phyloP scores from a whole-genome alignment of 2,797 vertebrate species.

The Podarcis siculus region DNA sequence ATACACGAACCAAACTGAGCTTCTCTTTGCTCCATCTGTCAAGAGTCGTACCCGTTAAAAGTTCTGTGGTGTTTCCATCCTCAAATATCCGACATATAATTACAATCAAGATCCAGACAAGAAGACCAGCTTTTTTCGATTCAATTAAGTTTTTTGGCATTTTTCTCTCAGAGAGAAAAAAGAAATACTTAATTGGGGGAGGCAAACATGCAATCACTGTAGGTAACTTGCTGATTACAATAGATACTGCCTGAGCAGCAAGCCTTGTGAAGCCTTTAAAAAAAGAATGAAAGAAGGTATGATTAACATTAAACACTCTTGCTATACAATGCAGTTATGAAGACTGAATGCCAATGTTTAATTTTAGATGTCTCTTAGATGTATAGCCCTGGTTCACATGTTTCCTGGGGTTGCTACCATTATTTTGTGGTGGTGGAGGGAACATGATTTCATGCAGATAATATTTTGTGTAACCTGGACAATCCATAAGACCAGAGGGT shows the following conservation, averaged over 20 bases:
- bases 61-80: slow-evolving; percentile 85
- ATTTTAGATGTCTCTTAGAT: slow-evolving; percentile 32
- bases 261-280: slow-evolving; percentile 83
- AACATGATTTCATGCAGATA: neutral
- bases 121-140: slow-evolving; percentile 87
- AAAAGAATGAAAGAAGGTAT: slow-evolving; percentile 68
- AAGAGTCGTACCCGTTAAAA: slow-evolving; percentile 83
- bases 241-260: slow-evolving; percentile 88
- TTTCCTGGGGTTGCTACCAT: neutral
- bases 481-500: neutral
- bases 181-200: slow-evolving; percentile 90
- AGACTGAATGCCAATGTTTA: slow-evolving; percentile 65
- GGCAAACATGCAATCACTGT: slow-evolving; percentile 90
- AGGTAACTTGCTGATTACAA: slow-evolving; percentile 93
- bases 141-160: slow-evolving; percentile 87
- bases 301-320: slow-evolving; percentile 72
- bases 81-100: slow-evolving; percentile 90
- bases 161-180: slow-evolving; percentile 89
- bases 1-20: slow-evolving; percentile 86
- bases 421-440: neutral
- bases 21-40: slow-evolving; percentile 87
- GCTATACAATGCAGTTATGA: slow-evolving; percentile 53
- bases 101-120: slow-evolving; percentile 89
- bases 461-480: neutral
- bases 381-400: neutral